Evolutionary conservation across 1,140 invertebrate species (phyloP).

Genomic region (Popillia japonica): DNA sequence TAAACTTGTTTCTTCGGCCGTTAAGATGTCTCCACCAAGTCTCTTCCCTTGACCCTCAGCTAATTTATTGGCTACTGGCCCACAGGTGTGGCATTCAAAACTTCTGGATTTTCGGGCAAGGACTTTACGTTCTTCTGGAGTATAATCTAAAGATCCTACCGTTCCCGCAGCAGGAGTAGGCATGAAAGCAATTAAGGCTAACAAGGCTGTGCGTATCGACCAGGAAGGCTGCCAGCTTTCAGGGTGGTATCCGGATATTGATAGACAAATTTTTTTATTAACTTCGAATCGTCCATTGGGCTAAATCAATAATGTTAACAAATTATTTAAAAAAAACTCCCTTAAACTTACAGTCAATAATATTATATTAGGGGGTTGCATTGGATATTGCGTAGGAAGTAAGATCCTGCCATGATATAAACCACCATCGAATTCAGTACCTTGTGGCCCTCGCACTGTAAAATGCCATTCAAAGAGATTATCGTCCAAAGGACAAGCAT

Average conservation of each 20-base stretch:
- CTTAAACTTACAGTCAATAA: slow-evolving; percentile 78
- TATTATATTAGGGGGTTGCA: slow-evolving; percentile 97
- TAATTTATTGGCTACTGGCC: slow-evolving; percentile 64
- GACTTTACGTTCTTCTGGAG: slow-evolving; percentile 79
- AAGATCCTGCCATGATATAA: slow-evolving; percentile 93
- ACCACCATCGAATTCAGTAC: slow-evolving; percentile 88
- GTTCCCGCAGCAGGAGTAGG: slow-evolving; percentile 87
- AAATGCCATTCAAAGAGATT: slow-evolving; percentile 99
- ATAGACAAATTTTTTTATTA: slow-evolving; percentile 95
- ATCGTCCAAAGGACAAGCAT: slow-evolving; percentile 90
- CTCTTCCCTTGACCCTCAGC: slow-evolving; percentile 51
- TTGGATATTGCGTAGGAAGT: slow-evolving; percentile 92
- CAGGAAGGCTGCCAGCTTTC: slow-evolving; percentile 97
- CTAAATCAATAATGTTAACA: slow-evolving; percentile 61
- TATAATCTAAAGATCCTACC: slow-evolving; percentile 90
- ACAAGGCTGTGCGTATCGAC: slow-evolving; percentile 92
- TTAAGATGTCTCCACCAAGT: slow-evolving; percentile 56
- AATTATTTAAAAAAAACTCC: background rate
- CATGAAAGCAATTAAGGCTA: slow-evolving; percentile 96
- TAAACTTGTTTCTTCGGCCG: slow-evolving; percentile 62
- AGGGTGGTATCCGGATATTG: slow-evolving; percentile 96
- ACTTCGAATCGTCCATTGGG: slow-evolving; percentile 95
- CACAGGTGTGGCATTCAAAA: slow-evolving; percentile 70
- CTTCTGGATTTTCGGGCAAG: slow-evolving; percentile 77
- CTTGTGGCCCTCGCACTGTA: slow-evolving; percentile 87